Evolutionary conservation across 2,113 vertebrate species (phyloP), one percentile per base, ranked within the genome.

Genomic region (Eptesicus fuscus): DNA sequence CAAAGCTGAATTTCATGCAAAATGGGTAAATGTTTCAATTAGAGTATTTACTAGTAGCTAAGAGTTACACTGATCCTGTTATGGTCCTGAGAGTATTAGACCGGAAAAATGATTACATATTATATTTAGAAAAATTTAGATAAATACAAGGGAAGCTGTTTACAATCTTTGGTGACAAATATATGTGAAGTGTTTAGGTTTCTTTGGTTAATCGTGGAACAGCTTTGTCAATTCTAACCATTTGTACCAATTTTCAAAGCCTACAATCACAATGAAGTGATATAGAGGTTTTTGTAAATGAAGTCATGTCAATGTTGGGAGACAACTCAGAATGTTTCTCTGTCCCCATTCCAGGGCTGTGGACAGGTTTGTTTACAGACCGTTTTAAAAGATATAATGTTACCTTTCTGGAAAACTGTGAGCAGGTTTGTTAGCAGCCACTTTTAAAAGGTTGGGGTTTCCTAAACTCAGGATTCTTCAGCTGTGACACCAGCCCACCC

Each of bases 11-110:
- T 77, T 92, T 90, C 49, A 90, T 87, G 42, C 5, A 90, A 94
- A 87, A 86, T 65, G 11, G 10, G 74, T 85, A 35, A 61, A 73
- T 56, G 25, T 65, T 96, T 94, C 37, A 89, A 77, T 74, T 86
- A 93, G 35, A 88, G 83, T 74, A 59, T 83, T 40, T 59, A 56
- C 53, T 56, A 56, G 53, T 56, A 63, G 37, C 37, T 80, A 92
- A 65, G 2, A 44, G 14, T 84, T 88, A 53, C 7, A 1, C 5
- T 92, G 65, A 90, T 79, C n/a, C 11, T 73, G 20, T 37, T 69
- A 77, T 37, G 59, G 0, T 79, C 51, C 5, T 14, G 61, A 44
- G 20, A 79, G 10, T 86, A 11, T 56, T 47, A 82, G n/a, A 40
- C 16, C 3, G 63, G 44, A 23, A 30, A 61, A 95, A 83, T 49